phyloP scores from a whole-genome alignment of 2,113 vertebrate genomes.

The Paralichthys olivaceus region DNA sequence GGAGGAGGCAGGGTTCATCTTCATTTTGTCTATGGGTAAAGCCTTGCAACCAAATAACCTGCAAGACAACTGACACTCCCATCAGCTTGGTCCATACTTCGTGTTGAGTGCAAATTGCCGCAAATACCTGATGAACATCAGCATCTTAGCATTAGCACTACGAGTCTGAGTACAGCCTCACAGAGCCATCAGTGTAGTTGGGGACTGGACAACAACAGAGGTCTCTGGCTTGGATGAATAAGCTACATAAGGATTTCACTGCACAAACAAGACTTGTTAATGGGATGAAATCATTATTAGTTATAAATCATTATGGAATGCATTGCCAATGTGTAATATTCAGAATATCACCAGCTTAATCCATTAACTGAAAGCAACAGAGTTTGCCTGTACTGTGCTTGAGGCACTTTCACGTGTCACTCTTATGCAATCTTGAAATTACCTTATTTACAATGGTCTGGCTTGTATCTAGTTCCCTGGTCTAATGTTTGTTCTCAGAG shows the following conservation, averaged over 20 bases:
- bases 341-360: not conserved
- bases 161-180: not conserved
- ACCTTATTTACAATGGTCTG: not conserved
- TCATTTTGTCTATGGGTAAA: not conserved
- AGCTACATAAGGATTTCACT: not conserved
- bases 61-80: too few relatives aligned
- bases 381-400: not conserved
- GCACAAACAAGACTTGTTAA: not conserved
- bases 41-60: too few relatives aligned
- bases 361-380: not conserved
- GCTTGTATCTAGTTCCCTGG: not conserved
- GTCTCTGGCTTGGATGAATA: too few relatives aligned
- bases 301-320: not conserved
- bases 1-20: too few relatives aligned
- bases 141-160: too few relatives aligned
- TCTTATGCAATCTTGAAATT: slow-evolving; percentile 19
- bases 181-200: not conserved
- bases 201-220: too few relatives aligned
- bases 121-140: too few relatives aligned
- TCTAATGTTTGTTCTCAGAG: not conserved
- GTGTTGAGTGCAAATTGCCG: too few relatives aligned
- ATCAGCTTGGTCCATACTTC: too few relatives aligned
- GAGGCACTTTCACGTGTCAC: not conserved
- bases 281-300: not conserved
- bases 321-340: not conserved